Conservation (phyloP, 1,140 invertebrate genomes). For the Potamilus streckersoni region DNA sequence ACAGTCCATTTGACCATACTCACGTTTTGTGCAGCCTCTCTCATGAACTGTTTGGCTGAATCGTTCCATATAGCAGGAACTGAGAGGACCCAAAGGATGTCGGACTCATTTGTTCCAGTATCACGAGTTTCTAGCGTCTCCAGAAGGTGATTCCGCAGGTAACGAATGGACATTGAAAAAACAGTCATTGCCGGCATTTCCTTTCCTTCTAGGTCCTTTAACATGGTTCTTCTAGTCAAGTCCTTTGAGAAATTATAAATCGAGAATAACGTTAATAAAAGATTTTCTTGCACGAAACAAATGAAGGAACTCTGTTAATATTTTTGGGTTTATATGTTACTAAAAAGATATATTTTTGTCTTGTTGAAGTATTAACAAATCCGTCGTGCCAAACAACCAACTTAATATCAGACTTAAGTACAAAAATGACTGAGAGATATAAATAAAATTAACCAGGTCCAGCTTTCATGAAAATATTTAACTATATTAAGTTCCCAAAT, state of each 20-base stretch:
- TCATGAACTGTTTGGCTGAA: conserved; percentile 39
- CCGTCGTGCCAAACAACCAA: too few relatives aligned
- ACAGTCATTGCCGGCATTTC: conserved; percentile 28
- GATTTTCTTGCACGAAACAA: too few relatives aligned
- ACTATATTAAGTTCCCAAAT: too few relatives aligned
- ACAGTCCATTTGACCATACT: neutral
- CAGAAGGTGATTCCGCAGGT: conserved; percentile 26
- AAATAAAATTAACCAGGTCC: too few relatives aligned
- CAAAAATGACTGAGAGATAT: too few relatives aligned
- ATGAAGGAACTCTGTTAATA: too few relatives aligned
- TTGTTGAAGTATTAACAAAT: too few relatives aligned
- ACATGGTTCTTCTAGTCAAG: conserved; percentile 10
- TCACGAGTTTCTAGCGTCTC: conserved; percentile 6
- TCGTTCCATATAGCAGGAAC: conserved; percentile 36
- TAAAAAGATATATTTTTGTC: too few relatives aligned
- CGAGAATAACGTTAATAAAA: too few relatives aligned
- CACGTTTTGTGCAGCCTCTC: conserved; percentile 23
- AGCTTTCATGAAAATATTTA: too few relatives aligned
- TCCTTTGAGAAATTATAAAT: neutral
- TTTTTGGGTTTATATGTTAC: too few relatives aligned
- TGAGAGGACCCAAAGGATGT: conserved; percentile 38
- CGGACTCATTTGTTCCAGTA: conserved; percentile 4
- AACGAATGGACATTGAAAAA: conserved; percentile 24
- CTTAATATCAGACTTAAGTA: too few relatives aligned
- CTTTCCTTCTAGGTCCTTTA: conserved; percentile 27